Conservation (phyloP, 2,113 vertebrate genomes). For the Prietella phreatophila region DNA sequence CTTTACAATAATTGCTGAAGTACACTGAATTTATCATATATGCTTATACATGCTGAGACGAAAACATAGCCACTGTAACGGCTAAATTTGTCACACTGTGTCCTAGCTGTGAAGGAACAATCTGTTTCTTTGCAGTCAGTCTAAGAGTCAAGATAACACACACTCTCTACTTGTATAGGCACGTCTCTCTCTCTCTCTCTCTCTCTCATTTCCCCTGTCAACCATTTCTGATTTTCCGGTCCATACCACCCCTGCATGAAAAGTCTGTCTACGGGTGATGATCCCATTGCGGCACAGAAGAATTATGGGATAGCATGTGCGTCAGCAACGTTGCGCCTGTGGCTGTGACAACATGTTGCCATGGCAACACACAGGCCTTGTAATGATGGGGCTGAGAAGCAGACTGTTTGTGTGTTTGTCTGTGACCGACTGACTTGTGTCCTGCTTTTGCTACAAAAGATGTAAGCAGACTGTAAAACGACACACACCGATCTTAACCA, state of each 20-base stretch:
- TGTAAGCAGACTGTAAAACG: neutral
- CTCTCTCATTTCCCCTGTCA: neutral
- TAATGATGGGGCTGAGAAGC: slow-evolving; percentile 10
- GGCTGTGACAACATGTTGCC: slow-evolving; percentile 36
- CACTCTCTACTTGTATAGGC: neutral
- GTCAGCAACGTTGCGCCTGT: slow-evolving; percentile 49
- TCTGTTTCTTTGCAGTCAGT: neutral
- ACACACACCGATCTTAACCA: neutral
- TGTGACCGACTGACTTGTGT: slow-evolving; percentile 36
- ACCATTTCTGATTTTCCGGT: slow-evolving; percentile 24
- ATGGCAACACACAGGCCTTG: slow-evolving; percentile 36
- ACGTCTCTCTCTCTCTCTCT: neutral
- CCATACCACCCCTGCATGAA: slow-evolving; percentile 1
- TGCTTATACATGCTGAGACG: neutral
- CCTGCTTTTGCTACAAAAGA: slow-evolving; percentile 9
- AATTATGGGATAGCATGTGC: slow-evolving; percentile 42
- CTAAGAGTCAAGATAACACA: neutral
- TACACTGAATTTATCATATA: neutral
- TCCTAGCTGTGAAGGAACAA: neutral
- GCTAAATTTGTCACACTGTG: neutral
- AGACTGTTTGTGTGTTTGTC: neutral
- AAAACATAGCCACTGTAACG: neutral
- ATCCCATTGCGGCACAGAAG: slow-evolving; percentile 24
- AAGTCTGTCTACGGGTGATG: slow-evolving; percentile 23
- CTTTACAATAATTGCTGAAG: neutral